A percentile compares a stretch with the other conserved stretches of the same genome.
Conservation (phyloP, 2,888 invertebrate genomes). For the Pheosia gnoma region DNA sequence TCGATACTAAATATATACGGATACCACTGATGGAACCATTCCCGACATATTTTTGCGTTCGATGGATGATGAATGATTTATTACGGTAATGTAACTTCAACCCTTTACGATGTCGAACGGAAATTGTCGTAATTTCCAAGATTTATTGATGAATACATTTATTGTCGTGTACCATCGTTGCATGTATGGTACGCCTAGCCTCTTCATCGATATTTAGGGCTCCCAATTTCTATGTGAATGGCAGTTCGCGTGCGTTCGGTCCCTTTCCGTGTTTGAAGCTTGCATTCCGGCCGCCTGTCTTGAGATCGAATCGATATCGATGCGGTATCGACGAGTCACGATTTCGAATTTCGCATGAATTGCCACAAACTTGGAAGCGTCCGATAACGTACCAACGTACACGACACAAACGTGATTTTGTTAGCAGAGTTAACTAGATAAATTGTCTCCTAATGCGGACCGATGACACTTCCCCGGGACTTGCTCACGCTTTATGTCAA, state of each 20-base stretch:
- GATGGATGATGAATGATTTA: slow-evolving; percentile 40
- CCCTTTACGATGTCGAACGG: slow-evolving; percentile 29
- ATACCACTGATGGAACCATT: slow-evolving; percentile 18
- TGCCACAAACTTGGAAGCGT: slow-evolving; percentile 33
- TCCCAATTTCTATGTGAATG: slow-evolving; percentile 65
- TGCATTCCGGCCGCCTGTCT: slow-evolving; percentile 67
- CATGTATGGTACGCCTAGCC: slow-evolving; percentile 45
- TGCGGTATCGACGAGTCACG: slow-evolving; percentile 70
- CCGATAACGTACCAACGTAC: slow-evolving; percentile 43
- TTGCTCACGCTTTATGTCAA: slow-evolving; percentile 43
- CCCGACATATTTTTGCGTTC: slow-evolving; percentile 33
- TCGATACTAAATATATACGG: slow-evolving; percentile 11
- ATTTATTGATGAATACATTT: slow-evolving; percentile 44
- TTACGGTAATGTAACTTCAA: slow-evolving; percentile 34
- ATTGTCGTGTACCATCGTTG: slow-evolving; percentile 39
- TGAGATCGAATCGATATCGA: slow-evolving; percentile 75
- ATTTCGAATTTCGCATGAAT: slow-evolving; percentile 58
- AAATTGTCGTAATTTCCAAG: slow-evolving; percentile 37
- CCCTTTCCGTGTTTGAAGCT: slow-evolving; percentile 77
- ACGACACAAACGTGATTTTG: slow-evolving; percentile 44
- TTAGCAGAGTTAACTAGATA: slow-evolving; percentile 43
- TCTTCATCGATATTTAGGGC: slow-evolving; percentile 52
- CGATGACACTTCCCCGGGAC: slow-evolving; percentile 38
- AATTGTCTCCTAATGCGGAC: slow-evolving; percentile 40
- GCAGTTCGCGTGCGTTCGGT: slow-evolving; percentile 69